A percentile compares a stretch with the other conserved stretches of the same genome.
These are phyloP conservation scores for Hydropsyche tenuis DNA, from an alignment of 1,140 invertebrate species.

Conservation along the genomic window DNA sequence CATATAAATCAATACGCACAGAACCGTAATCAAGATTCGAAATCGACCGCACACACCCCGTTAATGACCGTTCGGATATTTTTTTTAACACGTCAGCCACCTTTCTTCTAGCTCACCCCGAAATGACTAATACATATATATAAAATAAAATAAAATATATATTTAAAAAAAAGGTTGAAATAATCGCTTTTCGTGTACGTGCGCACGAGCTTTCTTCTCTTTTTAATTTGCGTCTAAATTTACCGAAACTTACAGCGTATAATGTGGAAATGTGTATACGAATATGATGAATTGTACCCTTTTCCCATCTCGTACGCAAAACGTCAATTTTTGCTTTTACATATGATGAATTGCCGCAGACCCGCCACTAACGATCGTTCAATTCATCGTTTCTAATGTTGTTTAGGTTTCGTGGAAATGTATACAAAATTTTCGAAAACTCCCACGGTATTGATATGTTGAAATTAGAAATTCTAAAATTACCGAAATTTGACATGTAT, in stretches of 20 bases:
- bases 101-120: background rate
- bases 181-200: background rate
- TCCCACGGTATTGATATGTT: no score
- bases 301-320: constrained; percentile 18
- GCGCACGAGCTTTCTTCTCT: no score
- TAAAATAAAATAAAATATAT: background rate
- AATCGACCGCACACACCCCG: background rate
- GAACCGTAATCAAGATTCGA: constrained; percentile 4
- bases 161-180: background rate
- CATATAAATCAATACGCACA: background rate
- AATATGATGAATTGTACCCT: constrained; percentile 14
- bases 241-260: background rate
- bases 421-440: no score
- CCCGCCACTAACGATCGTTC: no score
- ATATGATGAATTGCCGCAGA: constrained; percentile 12
- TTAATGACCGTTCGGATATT: constrained; percentile 12
- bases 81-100: background rate
- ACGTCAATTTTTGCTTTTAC: constrained; percentile 19
- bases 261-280: no score
- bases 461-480: no score
- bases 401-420: background rate
- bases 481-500: no score
- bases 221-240: constrained; percentile 11
- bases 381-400: constrained; percentile 7
- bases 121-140: background rate